phyloP scores from a whole-genome alignment of 2,888 invertebrate species.

The Lymantria monacha region DNA sequence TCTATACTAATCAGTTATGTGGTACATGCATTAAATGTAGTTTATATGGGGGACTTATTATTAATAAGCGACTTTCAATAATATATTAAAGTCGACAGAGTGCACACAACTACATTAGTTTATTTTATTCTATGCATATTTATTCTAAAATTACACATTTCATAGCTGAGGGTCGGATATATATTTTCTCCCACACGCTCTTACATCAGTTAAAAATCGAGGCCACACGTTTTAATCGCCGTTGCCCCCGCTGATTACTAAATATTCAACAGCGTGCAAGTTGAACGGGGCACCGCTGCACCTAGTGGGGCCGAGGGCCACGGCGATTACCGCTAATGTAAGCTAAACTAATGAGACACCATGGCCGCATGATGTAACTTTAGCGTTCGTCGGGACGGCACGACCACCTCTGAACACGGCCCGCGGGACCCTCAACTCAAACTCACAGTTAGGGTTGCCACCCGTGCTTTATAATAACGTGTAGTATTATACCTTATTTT shows the following conservation, averaged over 20 bases:
- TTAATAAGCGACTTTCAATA: constrained; percentile 56
- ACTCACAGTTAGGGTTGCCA: neutral
- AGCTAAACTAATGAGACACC: constrained; percentile 68
- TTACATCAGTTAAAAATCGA: constrained; percentile 71
- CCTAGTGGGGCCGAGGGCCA: constrained; percentile 34
- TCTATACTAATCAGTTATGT: constrained; percentile 47
- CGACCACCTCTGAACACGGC: neutral
- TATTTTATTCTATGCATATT: constrained; percentile 31
- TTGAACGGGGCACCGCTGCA: constrained; percentile 6
- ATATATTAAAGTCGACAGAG: constrained; percentile 43
- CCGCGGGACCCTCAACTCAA: constrained; percentile 32
- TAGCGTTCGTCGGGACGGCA: constrained; percentile 51
- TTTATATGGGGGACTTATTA: constrained; percentile 37
- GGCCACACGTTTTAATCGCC: constrained; percentile 67
- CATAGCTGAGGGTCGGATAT: constrained; percentile 69
- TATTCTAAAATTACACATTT: constrained; percentile 74
- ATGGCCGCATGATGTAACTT: constrained; percentile 80
- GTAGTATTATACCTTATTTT: too few relatives aligned
- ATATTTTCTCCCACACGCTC: constrained; percentile 43
- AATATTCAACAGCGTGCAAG: neutral
- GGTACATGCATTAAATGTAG: constrained; percentile 55
- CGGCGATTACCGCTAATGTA: constrained; percentile 53
- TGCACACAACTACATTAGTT: constrained; percentile 32
- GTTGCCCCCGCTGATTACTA: constrained; percentile 38
- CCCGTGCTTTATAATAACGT: too few relatives aligned